Conservation (phyloP, 2,113 vertebrate genomes). For the Fregata magnificens region DNA sequence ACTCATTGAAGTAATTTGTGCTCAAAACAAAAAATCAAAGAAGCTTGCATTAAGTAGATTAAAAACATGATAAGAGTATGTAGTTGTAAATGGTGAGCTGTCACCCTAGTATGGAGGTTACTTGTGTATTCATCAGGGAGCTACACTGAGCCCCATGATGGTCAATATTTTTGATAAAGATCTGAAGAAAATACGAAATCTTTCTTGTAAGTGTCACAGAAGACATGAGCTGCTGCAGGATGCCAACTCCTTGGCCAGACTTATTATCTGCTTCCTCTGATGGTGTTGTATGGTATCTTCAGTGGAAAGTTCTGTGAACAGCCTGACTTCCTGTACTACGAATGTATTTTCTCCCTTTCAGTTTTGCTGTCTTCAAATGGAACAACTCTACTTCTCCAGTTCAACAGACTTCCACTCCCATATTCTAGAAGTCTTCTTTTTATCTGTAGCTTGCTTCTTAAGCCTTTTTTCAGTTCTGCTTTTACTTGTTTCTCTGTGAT, state of each 20-base stretch:
- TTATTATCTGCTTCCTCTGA: neutral
- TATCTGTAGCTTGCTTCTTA: neutral
- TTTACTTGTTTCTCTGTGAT: neutral
- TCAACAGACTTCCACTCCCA: neutral
- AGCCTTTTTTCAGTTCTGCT: neutral
- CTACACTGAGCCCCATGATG: neutral
- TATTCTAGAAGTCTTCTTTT: neutral
- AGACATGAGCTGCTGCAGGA: neutral
- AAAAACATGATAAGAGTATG: neutral
- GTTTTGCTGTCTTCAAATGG: neutral
- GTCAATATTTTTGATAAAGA: neutral
- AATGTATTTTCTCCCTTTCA: neutral
- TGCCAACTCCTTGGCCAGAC: neutral
- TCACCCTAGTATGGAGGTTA: neutral
- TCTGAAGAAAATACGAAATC: neutral
- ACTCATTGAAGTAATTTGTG: neutral
- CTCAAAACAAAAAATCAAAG: neutral
- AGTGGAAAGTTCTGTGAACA: neutral
- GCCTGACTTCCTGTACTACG: neutral
- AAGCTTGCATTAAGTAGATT: neutral
- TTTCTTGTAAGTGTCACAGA: neutral
- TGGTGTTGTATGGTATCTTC: neutral
- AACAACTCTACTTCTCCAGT: neutral
- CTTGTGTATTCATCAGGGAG: neutral
- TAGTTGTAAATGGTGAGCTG: neutral